Evolutionary conservation across 1,140 invertebrate genomes (phyloP).

Genomic region (Sycobia sp.): DNA sequence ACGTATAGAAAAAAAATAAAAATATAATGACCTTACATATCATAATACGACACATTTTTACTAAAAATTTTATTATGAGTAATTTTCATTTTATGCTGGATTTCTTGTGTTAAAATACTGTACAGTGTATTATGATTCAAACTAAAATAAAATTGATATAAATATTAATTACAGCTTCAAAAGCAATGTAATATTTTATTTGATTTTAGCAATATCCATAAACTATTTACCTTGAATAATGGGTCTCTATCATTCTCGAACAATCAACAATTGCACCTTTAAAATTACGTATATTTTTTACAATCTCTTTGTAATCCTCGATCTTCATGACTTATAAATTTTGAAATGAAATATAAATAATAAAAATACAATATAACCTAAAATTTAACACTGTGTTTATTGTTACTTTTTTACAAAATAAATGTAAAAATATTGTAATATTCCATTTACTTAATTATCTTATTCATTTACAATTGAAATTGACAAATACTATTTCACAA

Average conservation of each 20-base stretch:
- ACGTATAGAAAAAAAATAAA: neutral
- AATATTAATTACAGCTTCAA: constrained; percentile 1
- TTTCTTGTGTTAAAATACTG: constrained; percentile 62
- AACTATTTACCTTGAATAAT: constrained; percentile 38
- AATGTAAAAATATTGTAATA: too few species aligned
- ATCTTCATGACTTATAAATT: constrained; percentile 41
- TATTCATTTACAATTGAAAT: too few species aligned
- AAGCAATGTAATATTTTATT: constrained; percentile 3
- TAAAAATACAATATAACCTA: too few species aligned
- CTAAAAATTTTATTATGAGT: constrained; percentile 45
- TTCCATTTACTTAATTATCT: too few species aligned
- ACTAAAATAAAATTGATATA: constrained; percentile 32
- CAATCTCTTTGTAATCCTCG: constrained; percentile 42
- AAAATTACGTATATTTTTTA: constrained; percentile 43
- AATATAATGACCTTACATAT: neutral
- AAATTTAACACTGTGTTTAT: too few species aligned
- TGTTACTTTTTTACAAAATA: too few species aligned
- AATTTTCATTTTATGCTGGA: constrained; percentile 56
- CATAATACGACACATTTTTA: constrained; percentile 40
- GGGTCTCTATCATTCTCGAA: constrained; percentile 41
- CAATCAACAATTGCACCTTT: constrained; percentile 47
- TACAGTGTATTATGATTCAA: constrained; percentile 53
- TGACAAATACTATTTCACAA: too few species aligned
- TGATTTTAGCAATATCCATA: neutral
- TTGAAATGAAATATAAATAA: neutral